Conservation (phyloP, 1,140 invertebrate species). For the Melipona quadrifasciata region DNA sequence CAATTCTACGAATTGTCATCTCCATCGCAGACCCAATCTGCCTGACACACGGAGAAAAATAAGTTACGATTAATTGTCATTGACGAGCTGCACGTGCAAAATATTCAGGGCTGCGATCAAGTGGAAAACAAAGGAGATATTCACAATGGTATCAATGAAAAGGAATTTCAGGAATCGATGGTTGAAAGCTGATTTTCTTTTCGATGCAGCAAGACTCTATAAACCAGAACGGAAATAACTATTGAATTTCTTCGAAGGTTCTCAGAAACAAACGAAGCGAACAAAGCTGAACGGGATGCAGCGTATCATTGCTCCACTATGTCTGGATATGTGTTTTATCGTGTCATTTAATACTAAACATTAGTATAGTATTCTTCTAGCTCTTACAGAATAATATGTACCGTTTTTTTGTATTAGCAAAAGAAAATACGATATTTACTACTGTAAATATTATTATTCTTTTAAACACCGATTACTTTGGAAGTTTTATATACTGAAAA, state of each 20-base stretch:
- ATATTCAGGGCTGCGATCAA: conserved; percentile 44
- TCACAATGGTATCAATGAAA: conserved; percentile 19
- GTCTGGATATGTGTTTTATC: conserved; percentile 62
- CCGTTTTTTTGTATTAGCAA: conserved; percentile 79
- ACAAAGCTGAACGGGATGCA: not conserved
- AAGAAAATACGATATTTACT: conserved; percentile 77
- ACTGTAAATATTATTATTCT: conserved; percentile 54
- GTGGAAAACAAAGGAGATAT: not conserved
- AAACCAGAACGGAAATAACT: not conserved
- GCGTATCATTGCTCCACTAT: conserved; percentile 36
- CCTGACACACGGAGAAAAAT: conserved; percentile 74
- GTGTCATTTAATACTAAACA: conserved; percentile 65
- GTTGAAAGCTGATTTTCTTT: conserved; percentile 42
- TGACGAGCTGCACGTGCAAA: conserved; percentile 66
- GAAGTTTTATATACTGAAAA: not conserved
- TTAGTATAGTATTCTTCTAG: conserved; percentile 72
- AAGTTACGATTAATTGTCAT: conserved; percentile 70
- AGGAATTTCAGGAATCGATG: conserved; percentile 14
- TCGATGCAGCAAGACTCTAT: conserved; percentile 8
- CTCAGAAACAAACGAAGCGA: not conserved
- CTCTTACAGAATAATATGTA: conserved; percentile 71
- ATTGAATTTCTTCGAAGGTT: not conserved
- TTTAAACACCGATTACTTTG: conserved; percentile 2
- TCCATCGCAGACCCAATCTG: conserved; percentile 78
- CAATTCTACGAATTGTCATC: conserved; percentile 82